phyloP scores from a whole-genome alignment of 2,888 invertebrate species.

The Monochamus alternatus region DNA sequence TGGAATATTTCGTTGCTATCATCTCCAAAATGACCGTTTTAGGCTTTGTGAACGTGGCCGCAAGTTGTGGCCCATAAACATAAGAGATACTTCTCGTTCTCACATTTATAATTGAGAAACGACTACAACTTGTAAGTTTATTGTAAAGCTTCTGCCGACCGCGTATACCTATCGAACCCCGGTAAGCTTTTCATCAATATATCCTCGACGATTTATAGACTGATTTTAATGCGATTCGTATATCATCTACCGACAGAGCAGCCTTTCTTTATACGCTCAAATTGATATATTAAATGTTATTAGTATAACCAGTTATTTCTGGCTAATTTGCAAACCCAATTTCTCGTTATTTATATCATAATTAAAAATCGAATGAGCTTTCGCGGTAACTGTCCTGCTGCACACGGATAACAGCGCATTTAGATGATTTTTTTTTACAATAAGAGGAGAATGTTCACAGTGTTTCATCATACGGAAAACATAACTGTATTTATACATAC shows the following conservation, averaged over 20 bases:
- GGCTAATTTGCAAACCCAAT: constrained; percentile 35
- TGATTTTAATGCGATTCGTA: constrained; percentile 58
- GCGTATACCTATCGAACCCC: constrained; percentile 41
- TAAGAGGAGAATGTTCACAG: too few species aligned
- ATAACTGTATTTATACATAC: too few species aligned
- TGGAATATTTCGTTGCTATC: background rate
- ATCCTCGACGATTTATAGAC: constrained; percentile 61
- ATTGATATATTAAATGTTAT: constrained; percentile 53
- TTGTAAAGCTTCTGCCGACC: constrained; percentile 67
- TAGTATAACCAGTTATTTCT: constrained; percentile 44
- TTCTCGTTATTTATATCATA: constrained; percentile 40
- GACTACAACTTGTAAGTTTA: constrained; percentile 68
- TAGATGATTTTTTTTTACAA: too few species aligned
- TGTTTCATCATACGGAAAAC: too few species aligned
- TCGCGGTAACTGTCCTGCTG: background rate
- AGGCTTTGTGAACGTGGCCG: constrained; percentile 58
- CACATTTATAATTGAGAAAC: constrained; percentile 68
- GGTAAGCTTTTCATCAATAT: constrained; percentile 62
- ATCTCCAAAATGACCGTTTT: constrained; percentile 29
- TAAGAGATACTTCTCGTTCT: constrained; percentile 63
- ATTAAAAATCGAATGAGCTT: constrained; percentile 36
- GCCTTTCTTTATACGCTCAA: constrained; percentile 46
- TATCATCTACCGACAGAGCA: constrained; percentile 51
- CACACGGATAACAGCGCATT: background rate
- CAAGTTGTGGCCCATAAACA: constrained; percentile 56